These are phyloP conservation scores for Characodon lateralis DNA, from an alignment of 2,797 vertebrate genomes.

Conservation along the genomic window DNA sequence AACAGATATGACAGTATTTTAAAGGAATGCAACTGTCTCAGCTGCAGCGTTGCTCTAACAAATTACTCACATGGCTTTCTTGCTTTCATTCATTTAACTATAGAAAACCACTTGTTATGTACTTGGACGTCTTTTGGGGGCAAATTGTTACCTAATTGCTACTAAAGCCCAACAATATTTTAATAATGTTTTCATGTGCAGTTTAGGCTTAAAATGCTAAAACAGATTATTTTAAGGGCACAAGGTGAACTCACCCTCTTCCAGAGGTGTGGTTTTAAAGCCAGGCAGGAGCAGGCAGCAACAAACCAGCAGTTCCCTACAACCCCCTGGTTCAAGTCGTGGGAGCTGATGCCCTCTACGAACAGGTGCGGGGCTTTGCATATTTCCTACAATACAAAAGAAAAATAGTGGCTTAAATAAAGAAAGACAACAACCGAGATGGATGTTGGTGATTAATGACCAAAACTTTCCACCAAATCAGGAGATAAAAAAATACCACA, in stretches of 20 bases:
- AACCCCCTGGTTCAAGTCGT: constrained; percentile 89
- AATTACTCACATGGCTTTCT: not conserved
- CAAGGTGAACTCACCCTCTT: constrained; percentile 80
- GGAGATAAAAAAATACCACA: not conserved
- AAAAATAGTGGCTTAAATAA: not conserved
- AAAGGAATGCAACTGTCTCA: not conserved
- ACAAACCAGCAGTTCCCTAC: constrained; percentile 96
- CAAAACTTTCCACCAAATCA: not conserved
- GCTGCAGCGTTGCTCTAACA: not conserved
- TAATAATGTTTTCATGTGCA: not conserved
- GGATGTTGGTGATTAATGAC: not conserved
- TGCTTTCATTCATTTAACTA: not conserved
- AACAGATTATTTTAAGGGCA: not conserved
- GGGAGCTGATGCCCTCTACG: constrained; percentile 90
- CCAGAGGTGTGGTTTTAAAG: constrained; percentile 89
- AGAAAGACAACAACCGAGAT: not conserved
- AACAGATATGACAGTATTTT: not conserved
- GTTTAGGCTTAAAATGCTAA: not conserved
- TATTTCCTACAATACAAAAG: constrained; percentile 81
- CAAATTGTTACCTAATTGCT: not conserved
- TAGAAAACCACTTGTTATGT: not conserved
- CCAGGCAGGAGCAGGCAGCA: constrained; percentile 93
- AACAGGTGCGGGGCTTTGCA: constrained; percentile 84
- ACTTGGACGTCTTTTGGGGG: not conserved
- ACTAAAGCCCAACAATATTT: not conserved